Evolutionary conservation across 2,888 invertebrate genomes (phyloP).

Genomic region (Alcis repandata): DNA sequence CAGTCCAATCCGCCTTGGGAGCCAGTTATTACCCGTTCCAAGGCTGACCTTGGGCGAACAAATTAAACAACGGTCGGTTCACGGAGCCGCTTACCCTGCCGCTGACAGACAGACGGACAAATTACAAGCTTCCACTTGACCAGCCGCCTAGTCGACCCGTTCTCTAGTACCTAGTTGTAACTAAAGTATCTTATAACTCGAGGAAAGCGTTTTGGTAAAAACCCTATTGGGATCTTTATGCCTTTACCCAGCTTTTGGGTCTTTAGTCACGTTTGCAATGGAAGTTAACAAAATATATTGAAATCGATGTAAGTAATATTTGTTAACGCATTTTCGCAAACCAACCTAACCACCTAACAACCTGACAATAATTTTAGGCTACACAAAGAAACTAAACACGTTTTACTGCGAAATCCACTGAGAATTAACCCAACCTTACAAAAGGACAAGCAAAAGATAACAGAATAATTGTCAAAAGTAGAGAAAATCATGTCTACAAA

Average conservation of each 20-base stretch:
- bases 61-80: conserved; percentile 19
- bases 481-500: conserved; percentile 1
- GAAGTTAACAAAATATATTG: too few relatives aligned
- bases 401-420: not conserved
- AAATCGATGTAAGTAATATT: too few relatives aligned
- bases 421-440: not conserved
- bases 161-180: not conserved
- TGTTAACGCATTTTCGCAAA: too few relatives aligned
- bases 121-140: conserved; percentile 18
- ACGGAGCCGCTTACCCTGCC: conserved; percentile 3
- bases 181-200: not conserved
- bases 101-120: conserved; percentile 15
- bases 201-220: not conserved
- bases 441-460: not conserved
- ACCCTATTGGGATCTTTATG: not conserved
- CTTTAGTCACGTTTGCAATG: too few relatives aligned
- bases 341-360: too few relatives aligned
- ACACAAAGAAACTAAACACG: not conserved
- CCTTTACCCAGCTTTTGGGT: too few relatives aligned
- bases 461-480: not conserved
- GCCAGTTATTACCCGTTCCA: conserved; percentile 19
- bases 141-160: not conserved
- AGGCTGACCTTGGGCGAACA: conserved; percentile 26
- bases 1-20: conserved; percentile 11
- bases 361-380: too few relatives aligned